Base-by-base conservation (phyloP, 2,888 invertebrate genomes). In the Strigamia maritima region DNA sequence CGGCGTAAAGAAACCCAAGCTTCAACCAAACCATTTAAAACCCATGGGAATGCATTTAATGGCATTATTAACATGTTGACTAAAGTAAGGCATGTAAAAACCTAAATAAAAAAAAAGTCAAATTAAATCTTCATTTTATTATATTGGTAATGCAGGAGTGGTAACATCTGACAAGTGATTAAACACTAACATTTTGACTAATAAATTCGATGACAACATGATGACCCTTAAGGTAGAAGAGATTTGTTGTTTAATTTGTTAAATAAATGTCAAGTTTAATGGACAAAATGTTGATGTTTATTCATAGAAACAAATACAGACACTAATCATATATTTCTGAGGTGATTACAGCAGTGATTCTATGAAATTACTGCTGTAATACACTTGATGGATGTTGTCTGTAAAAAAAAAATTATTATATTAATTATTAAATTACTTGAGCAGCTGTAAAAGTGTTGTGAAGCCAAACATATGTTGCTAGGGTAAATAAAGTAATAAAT, bases 21-120 rank as follows among this genome's bases (percentile, higher is more conserved):
- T 87, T 99, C 98, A 70, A 96, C 92, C 2, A 98, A 87, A 0
- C 98, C 98, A 86, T 97, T 98, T 24, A 99, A 87, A 2, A 98
- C 98, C 98, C 98, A 99, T 0, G 98, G 98, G 86, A 98, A 97
- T 0, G 97, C 95, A 87, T 99, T 99, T 80, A 99, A 86, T 0
- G 98, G 98, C 78, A 92, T 91, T 83, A 98, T 98, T 80, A 99
- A 88, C 94, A 99, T 97, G 85, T 97, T 95, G 80, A 99, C 90
- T 79, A 99, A 88, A 0, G 98, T 96, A 82, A 99, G 91, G 82
- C 94, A 94, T 0, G 98, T 98, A 84, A 98, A 99, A 0, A 94
- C 89, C 89, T 90, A 24, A n/a, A 49, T 40, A 28, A 7, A 77
- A 40, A 75, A 28, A 7, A 77, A 40, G 35, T 19, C 7, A 38